phyloP scores from a whole-genome alignment of 1,140 invertebrate species.

The Hyphantria cunea region DNA sequence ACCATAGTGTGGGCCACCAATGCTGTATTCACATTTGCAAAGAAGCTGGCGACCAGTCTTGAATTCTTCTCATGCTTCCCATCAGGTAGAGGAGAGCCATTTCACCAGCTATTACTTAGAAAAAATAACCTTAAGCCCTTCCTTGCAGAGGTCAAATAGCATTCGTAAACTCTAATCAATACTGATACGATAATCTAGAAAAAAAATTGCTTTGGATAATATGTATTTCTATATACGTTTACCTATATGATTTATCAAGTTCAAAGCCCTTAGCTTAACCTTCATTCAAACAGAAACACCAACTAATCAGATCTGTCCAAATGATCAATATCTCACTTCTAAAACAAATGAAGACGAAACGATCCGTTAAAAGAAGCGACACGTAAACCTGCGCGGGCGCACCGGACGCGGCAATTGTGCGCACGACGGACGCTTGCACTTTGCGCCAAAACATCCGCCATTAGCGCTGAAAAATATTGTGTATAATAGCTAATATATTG shows the following conservation, averaged over 20 bases:
- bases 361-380: slow-evolving; percentile 32
- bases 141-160: too few relatives aligned
- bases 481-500: slow-evolving; percentile 16
- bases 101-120: too few relatives aligned
- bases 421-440: slow-evolving; percentile 36
- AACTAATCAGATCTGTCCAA: neutral
- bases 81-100: too few relatives aligned
- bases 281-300: neutral
- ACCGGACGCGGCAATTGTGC: slow-evolving; percentile 47
- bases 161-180: too few relatives aligned
- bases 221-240: too few relatives aligned
- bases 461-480: slow-evolving; percentile 44
- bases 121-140: too few relatives aligned
- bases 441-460: slow-evolving; percentile 50
- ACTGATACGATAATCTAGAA: too few relatives aligned
- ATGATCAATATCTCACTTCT: slow-evolving; percentile 2
- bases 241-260: neutral
- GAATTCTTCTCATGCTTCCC: too few relatives aligned
- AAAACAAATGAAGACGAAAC: slow-evolving; percentile 31
- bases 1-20: too few relatives aligned
- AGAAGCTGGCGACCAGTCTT: too few relatives aligned
- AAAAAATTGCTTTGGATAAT: too few relatives aligned
- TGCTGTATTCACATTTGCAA: too few relatives aligned
- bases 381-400: slow-evolving; percentile 21
- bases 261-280: neutral